Percentiles rank a stretch among this genome's conserved stretches.
Evolutionary conservation across 2,888 invertebrate genomes (phyloP).

Genomic region (Orchesella flavescens): DNA sequence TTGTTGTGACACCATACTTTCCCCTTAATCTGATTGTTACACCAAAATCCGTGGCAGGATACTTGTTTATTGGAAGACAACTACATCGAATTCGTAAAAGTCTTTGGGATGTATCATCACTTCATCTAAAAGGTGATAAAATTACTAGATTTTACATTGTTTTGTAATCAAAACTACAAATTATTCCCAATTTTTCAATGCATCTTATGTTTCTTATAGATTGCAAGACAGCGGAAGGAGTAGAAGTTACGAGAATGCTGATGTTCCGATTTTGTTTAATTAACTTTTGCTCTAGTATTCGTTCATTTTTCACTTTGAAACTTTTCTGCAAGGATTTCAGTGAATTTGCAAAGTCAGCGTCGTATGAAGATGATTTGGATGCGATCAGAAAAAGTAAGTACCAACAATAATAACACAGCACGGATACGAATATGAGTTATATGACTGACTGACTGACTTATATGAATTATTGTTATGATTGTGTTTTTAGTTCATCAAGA

Average conservation of each 20-base stretch:
- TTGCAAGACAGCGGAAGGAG: constrained; percentile 43
- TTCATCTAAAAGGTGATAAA: constrained; percentile 58
- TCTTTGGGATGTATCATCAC: constrained; percentile 62
- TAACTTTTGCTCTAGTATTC: constrained; percentile 67
- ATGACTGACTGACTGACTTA: too few relatives aligned
- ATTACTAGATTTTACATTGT: background rate
- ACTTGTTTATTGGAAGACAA: constrained; percentile 64
- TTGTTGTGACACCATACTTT: constrained; percentile 61
- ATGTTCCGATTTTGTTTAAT: constrained; percentile 66
- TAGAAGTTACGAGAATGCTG: constrained; percentile 52
- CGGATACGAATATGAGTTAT: too few relatives aligned
- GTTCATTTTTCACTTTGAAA: constrained; percentile 65
- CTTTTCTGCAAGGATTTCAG: constrained; percentile 60
- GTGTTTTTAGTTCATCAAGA: constrained; percentile 66
- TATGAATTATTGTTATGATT: too few relatives aligned
- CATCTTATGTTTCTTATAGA: constrained; percentile 49
- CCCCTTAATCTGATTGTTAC: constrained; percentile 67
- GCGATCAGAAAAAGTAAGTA: constrained; percentile 57
- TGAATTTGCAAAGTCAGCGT: constrained; percentile 23
- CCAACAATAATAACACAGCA: too few relatives aligned
- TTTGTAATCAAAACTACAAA: background rate
- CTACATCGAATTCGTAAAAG: constrained; percentile 65
- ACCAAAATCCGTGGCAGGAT: constrained; percentile 55
- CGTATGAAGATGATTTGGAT: constrained; percentile 56
- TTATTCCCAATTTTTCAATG: constrained; percentile 12